Percentiles rank a stretch among this genome's conserved stretches.
phyloP scores from a whole-genome alignment of 2,113 vertebrate genomes.

The Balaeniceps rex region DNA sequence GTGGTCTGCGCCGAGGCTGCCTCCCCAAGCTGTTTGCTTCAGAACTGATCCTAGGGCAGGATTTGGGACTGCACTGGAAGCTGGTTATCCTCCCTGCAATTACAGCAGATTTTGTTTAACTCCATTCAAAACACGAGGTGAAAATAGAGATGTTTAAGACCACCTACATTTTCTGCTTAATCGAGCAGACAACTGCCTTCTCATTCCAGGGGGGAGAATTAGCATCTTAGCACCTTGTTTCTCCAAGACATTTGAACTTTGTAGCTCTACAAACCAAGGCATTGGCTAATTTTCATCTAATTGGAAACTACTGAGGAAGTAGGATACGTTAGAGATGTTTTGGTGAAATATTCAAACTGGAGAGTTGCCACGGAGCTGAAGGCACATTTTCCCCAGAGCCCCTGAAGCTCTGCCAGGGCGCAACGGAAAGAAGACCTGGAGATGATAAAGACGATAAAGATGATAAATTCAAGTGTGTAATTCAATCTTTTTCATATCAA shows the following conservation, averaged over 20 bases:
- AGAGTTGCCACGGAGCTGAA: background rate
- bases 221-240: constrained; percentile 33
- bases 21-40: background rate
- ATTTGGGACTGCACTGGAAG: background rate
- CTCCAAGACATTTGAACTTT: constrained; percentile 28
- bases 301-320: background rate
- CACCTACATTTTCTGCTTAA: constrained; percentile 36
- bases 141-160: background rate
- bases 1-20: background rate
- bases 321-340: background rate
- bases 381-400: background rate
- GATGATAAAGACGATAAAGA: background rate
- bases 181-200: background rate
- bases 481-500: background rate
- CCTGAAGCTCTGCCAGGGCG: background rate
- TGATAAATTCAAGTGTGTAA: background rate
- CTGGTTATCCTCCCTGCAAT: background rate
- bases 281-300: constrained; percentile 52
- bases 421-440: background rate
- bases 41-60: background rate
- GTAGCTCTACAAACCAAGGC: background rate
- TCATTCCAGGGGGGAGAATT: background rate
- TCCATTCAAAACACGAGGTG: background rate
- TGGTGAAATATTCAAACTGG: constrained; percentile 14
- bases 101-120: background rate